Evolutionary conservation across 2,113 vertebrate genomes (phyloP), one percentile per base, ranked within the genome.

Genomic region (Myotis davidii): DNA sequence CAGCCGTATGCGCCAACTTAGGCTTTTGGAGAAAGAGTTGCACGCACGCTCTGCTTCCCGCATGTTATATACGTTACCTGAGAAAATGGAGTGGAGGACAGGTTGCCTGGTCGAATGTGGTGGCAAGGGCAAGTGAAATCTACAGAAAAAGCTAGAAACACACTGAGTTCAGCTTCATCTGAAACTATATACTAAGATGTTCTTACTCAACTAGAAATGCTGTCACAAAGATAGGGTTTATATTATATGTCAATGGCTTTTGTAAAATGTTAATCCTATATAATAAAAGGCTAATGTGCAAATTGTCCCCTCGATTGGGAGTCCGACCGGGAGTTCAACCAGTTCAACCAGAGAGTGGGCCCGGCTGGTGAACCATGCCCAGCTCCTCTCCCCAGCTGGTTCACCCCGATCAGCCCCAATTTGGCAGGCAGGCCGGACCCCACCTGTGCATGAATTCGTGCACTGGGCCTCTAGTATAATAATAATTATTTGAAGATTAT

Each of bases 201-300:
- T 70, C 88, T 45, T 85, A 27, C 20, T 94, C 54, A 95, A 65
- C 67, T 74, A 82, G 34, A 91, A 94, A 77, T 86, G 65, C 13
- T 81, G 2, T 81, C 54, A 70, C 37, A 37, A 76, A 89, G 70
- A 37, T 5, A 81, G 32, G 29, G 21, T 65, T 90, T 54, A 94
- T 85, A 65, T 64, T 34, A 56, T 85, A 90, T 81, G 23, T 34
- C 74, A 64, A n/a, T 37, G 27, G 17, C 17, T 86, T 64, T 72
- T 64, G 16, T 79, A 52, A 90, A 90, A 79, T 78, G 25, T n/a
- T 25, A 70, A 50, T 50, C 50, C 50, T 50, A 50, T 50, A 50
- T 50, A 50, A 50, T 50, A 16, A 50, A 50, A 50, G 14, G 48
- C 12, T 48, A 48, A 48, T 48, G 13, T 48, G 48, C 48, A 48